Evolutionary conservation across 2,888 invertebrate genomes (phyloP).

Genomic region (Cephus rjabovi): DNA sequence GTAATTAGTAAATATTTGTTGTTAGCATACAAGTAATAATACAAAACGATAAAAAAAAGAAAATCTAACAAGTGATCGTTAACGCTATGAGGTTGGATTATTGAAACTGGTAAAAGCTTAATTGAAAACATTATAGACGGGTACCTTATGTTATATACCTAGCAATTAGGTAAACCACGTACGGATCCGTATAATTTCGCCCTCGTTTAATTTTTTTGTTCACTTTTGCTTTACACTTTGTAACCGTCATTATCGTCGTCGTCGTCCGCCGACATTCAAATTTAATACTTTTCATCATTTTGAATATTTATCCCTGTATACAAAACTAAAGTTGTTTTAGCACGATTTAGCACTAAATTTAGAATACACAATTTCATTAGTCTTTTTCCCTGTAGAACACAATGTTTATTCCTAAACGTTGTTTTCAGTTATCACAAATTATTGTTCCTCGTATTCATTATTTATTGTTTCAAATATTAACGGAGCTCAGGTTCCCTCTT

Average conservation of each 20-base stretch:
- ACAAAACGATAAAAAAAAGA: slow-evolving; percentile 21
- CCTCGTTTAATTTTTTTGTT: slow-evolving; percentile 20
- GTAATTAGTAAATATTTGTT: slow-evolving; percentile 20
- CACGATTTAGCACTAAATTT: slow-evolving; percentile 62
- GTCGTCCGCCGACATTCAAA: slow-evolving; percentile 46
- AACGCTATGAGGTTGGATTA: slow-evolving; percentile 20
- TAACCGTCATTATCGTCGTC: no score
- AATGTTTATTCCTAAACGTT: slow-evolving; percentile 61
- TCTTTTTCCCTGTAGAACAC: slow-evolving; percentile 60
- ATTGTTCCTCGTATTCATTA: slow-evolving; percentile 61
- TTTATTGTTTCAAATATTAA: slow-evolving; percentile 40
- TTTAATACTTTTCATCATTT: slow-evolving; percentile 53
- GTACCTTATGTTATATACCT: slow-evolving; percentile 17
- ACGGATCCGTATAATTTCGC: slow-evolving; percentile 32
- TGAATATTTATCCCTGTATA: slow-evolving; percentile 56
- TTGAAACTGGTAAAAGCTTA: slow-evolving; percentile 20
- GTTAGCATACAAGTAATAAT: slow-evolving; percentile 23
- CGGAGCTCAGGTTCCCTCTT: slow-evolving; percentile 42
- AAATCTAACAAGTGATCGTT: slow-evolving; percentile 18
- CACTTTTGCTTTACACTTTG: not conserved
- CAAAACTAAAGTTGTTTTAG: slow-evolving; percentile 62
- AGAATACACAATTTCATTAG: slow-evolving; percentile 59
- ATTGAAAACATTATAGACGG: slow-evolving; percentile 19
- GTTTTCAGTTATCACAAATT: slow-evolving; percentile 64
- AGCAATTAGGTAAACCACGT: slow-evolving; percentile 16